Percentiles rank a stretch among this genome's conserved stretches.
phyloP scores from a whole-genome alignment of 1,140 invertebrate species.

The Drosophila sproati region DNA sequence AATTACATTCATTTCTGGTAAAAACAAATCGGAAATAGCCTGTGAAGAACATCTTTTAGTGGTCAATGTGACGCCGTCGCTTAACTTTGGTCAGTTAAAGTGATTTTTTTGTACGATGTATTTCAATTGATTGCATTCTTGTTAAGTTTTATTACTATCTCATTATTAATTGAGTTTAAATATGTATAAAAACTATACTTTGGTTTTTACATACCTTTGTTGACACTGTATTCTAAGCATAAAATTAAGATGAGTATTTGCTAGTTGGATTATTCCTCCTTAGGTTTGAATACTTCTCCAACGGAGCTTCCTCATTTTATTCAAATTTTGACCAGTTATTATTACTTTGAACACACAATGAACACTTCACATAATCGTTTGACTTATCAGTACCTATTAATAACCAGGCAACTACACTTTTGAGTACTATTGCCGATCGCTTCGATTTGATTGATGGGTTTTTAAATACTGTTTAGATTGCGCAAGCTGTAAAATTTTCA shows the following conservation, averaged over 20 bases:
- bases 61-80: too few species aligned
- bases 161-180: too few species aligned
- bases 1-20: too few species aligned
- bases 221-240: not conserved
- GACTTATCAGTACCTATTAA: not conserved
- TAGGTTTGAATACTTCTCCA: conserved; percentile 18
- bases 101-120: too few species aligned
- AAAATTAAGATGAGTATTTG: not conserved
- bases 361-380: conserved; percentile 15
- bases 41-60: too few species aligned
- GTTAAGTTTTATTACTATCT: too few species aligned
- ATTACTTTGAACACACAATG: conserved; percentile 2
- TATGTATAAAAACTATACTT: not conserved
- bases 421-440: not conserved
- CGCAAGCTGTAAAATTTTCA: conserved; percentile 33
- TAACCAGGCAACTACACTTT: not conserved
- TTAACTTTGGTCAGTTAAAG: too few species aligned
- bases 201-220: conserved; percentile 7
- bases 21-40: too few species aligned
- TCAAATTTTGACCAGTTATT: not conserved
- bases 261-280: not conserved
- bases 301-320: conserved; percentile 63
- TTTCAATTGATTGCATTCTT: too few species aligned
- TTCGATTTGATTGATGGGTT: conserved; percentile 9
- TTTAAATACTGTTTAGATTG: conserved; percentile 2